Evolutionary conservation across 2,113 vertebrate species (phyloP), one percentile per base, ranked within the genome.

Genomic region (Theropithecus gelada): DNA sequence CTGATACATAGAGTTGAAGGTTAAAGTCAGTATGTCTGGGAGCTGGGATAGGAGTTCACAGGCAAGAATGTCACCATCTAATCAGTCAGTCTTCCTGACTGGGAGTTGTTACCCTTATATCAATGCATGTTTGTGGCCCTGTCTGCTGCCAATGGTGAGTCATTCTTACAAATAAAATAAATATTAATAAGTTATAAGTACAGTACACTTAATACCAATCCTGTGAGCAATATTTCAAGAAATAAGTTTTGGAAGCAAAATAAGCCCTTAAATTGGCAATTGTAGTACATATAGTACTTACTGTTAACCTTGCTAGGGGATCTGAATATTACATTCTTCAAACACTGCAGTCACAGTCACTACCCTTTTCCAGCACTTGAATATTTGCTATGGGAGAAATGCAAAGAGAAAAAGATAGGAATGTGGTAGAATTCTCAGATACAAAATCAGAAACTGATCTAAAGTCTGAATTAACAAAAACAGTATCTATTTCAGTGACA

Each of bases 81-180:
- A 92, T 79, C 76, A 57, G 84, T 23, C 5, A 10, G 40, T 55
- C 43, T 55, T 88, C 45, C 68, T 88, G 66, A 68, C 32, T 52
- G 35, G 61, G 66, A 48, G 30, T 38, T 81, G 72, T 88, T 73
- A 64, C 52, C 20, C 8, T 84, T 61, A 13, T 38, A 72, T 68
- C 70, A 55, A 12, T 43, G n/a, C 45, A 6, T 88, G 92, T 64
- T 70, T 89, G 92, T 66, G 81, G 82, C 38, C 79, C 61, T 89
- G 43, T 90, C 86, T 96, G 72, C 85, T 82, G 45, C 87, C 79
- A 45, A 35, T 12, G 82, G 87, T 81, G 82, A 97, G 93, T 83
- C 89, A 96, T 66, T 96, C 72, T 95, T 90, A 79, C 64, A 92
- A 96, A 96, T 78, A 96, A 97, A 96, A 96, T 90, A 95, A 94